phyloP scores from a whole-genome alignment of 2,888 invertebrate species.

The Nymphalis urticae region DNA sequence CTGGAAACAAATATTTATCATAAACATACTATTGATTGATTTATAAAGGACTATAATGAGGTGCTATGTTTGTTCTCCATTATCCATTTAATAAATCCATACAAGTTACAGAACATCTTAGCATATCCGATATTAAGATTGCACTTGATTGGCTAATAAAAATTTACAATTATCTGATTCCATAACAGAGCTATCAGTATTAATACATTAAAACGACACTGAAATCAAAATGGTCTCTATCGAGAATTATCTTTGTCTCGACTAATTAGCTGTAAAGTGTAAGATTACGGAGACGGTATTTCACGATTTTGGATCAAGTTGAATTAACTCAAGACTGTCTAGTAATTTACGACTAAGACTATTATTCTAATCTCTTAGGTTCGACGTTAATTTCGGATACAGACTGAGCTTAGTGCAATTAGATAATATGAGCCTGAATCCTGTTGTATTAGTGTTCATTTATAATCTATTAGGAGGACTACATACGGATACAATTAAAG shows the following conservation, averaged over 20 bases:
- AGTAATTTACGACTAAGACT: slow-evolving; percentile 30
- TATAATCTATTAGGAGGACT: neutral
- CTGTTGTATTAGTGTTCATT: neutral
- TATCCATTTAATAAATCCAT: no score
- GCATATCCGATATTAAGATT: no score
- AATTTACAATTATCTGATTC: no score
- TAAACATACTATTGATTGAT: no score
- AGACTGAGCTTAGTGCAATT: slow-evolving; percentile 10
- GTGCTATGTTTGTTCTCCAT: no score
- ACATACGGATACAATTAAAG: no score
- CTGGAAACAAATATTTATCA: no score
- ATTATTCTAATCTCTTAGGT: slow-evolving; percentile 15
- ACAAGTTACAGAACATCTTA: no score
- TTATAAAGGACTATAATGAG: no score
- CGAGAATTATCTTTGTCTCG: slow-evolving; percentile 17
- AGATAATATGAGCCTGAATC: neutral
- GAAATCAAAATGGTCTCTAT: slow-evolving; percentile 7
- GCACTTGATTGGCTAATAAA: no score
- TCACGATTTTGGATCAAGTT: slow-evolving; percentile 29
- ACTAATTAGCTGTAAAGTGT: slow-evolving; percentile 35
- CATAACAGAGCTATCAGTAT: no score
- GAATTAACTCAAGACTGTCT: slow-evolving; percentile 28
- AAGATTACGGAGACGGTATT: slow-evolving; percentile 31
- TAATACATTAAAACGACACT: neutral
- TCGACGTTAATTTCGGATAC: slow-evolving; percentile 3